Evolutionary conservation across 2,797 vertebrate genomes (phyloP).

Genomic region (Gallinago solitaria): DNA sequence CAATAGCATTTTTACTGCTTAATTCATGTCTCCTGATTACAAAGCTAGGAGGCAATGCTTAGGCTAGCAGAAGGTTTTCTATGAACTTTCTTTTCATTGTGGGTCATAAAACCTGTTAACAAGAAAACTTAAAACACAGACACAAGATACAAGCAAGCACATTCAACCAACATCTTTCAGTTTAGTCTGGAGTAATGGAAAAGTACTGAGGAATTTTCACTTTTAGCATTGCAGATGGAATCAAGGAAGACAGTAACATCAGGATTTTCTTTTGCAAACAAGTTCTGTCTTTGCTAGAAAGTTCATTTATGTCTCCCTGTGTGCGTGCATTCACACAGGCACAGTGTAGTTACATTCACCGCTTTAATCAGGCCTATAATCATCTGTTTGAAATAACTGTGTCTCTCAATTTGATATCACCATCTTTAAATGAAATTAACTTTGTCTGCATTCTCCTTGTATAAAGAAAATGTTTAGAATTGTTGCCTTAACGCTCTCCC

Average conservation of each 20-base stretch:
- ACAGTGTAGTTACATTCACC: background rate
- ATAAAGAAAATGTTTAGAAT: background rate
- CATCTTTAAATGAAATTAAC: background rate
- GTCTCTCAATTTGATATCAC: background rate
- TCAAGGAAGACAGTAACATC: background rate
- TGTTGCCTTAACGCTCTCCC: background rate
- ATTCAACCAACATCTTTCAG: background rate
- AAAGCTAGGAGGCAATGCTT: background rate
- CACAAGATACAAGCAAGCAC: background rate
- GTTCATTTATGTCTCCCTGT: background rate
- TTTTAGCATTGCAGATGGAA: background rate
- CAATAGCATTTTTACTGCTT: background rate
- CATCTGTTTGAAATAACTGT: background rate
- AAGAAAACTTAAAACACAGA: background rate
- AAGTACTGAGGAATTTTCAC: background rate
- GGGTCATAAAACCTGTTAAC: background rate
- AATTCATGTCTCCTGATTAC: background rate
- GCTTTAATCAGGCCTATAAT: background rate
- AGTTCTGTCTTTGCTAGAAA: background rate
- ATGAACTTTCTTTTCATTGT: background rate
- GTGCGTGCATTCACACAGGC: background rate
- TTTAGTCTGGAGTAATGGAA: background rate
- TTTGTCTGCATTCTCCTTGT: background rate
- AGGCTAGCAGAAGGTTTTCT: background rate
- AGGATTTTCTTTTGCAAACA: background rate